phyloP scores from a whole-genome alignment of 2,888 invertebrate species.

The Cheilosia grossa region DNA sequence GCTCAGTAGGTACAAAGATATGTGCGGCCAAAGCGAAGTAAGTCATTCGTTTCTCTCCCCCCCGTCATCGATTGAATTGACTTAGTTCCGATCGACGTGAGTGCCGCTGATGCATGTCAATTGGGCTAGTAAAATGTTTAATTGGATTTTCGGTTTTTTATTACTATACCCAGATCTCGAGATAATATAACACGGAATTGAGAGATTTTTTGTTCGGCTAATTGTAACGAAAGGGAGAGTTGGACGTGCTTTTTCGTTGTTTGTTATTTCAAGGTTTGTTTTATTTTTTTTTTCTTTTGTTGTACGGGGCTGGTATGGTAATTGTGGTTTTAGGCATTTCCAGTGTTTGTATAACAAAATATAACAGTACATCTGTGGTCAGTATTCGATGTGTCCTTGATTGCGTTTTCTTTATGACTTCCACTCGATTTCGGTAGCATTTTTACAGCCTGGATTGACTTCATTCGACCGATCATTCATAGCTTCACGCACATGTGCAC shows the following conservation, averaged over 20 bases:
- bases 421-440: too few species aligned
- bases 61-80: constrained; percentile 3
- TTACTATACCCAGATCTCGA: constrained; percentile 36
- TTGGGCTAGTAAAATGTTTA: constrained; percentile 70
- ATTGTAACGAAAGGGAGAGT: constrained; percentile 36
- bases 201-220: constrained; percentile 44
- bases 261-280: constrained; percentile 47
- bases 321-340: too few species aligned
- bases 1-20: constrained; percentile 23
- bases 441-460: too few species aligned
- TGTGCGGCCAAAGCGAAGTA: constrained; percentile 31
- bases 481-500: too few species aligned
- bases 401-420: too few species aligned
- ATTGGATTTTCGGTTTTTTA: constrained; percentile 64
- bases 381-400: too few species aligned
- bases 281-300: neutral
- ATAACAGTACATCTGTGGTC: too few species aligned
- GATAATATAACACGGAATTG: constrained; percentile 49
- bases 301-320: too few species aligned
- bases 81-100: constrained; percentile 64
- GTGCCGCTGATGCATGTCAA: constrained; percentile 68
- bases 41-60: neutral
- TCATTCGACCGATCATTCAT: too few species aligned
- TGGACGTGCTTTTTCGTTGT: neutral
- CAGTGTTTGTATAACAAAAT: too few species aligned